Percentiles rank a stretch among this genome's conserved stretches.
Evolutionary conservation across 2,888 invertebrate genomes (phyloP).

Genomic region (Therioaphis trifolii): DNA sequence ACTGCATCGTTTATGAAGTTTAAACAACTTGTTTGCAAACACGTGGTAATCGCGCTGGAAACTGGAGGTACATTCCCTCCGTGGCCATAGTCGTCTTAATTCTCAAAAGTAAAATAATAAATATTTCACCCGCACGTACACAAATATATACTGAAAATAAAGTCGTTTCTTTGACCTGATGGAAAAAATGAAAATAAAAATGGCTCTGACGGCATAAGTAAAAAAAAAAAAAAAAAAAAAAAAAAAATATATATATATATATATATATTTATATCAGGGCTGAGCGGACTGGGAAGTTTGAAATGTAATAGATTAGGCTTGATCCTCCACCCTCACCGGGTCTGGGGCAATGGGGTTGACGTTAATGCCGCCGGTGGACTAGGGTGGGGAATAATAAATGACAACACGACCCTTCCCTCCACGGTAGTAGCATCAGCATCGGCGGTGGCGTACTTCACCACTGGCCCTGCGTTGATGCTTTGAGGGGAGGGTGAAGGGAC

Average conservation of each 20-base stretch:
- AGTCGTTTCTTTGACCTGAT: background rate
- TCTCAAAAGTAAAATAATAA: background rate
- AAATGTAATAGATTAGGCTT: conserved; percentile 62
- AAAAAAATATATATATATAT: too few species aligned
- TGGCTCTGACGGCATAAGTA: conserved; percentile 36
- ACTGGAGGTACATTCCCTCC: background rate
- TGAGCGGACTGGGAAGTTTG: conserved; percentile 13
- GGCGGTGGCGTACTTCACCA: background rate
- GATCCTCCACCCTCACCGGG: conserved; percentile 32
- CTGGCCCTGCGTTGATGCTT: background rate
- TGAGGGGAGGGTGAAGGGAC: background rate
- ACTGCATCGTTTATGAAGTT: background rate
- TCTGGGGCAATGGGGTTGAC: conserved; percentile 59
- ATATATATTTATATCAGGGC: background rate
- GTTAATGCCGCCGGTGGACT: conserved; percentile 50
- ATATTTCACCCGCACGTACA: background rate
- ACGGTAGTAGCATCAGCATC: background rate
- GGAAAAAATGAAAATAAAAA: conserved; percentile 2
- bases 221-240: conserved; percentile 17
- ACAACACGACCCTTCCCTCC: conserved; percentile 49
- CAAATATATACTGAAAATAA: background rate
- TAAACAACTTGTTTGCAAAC: background rate
- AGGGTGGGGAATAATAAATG: conserved; percentile 52
- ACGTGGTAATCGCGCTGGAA: background rate
- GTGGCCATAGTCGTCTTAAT: background rate